Evolutionary conservation across 2,888 invertebrate species (phyloP).

Genomic region (Drosophila meridiana): DNA sequence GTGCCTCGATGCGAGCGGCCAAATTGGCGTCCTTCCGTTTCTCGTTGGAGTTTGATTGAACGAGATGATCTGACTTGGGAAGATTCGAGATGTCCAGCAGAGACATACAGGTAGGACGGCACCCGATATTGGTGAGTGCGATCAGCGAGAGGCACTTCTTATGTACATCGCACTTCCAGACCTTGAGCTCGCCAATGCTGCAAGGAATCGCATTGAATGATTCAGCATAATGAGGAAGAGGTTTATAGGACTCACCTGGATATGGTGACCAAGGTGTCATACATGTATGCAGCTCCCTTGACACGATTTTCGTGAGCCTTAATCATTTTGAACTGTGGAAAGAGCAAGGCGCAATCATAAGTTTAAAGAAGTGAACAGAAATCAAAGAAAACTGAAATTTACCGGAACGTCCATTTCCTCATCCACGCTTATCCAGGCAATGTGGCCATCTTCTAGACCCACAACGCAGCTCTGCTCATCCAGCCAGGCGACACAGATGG

Average conservation of each 20-base stretch:
- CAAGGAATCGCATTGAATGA: neutral
- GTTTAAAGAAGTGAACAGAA: neutral
- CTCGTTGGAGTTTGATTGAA: fast-evolving
- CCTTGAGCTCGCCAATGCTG: slow-evolving; percentile 91
- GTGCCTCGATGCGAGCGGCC: slow-evolving; percentile 4
- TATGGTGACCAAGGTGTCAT: slow-evolving; percentile 88
- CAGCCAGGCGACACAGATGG: slow-evolving; percentile 90
- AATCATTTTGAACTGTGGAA: slow-evolving; percentile 61
- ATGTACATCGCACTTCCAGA: slow-evolving; percentile 86
- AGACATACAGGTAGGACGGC: slow-evolving; percentile 90
- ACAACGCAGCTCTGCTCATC: slow-evolving; percentile 88
- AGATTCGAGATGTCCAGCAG: slow-evolving; percentile 86
- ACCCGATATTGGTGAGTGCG: slow-evolving; percentile 87
- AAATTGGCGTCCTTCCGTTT: neutral
- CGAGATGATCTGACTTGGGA: slow-evolving; percentile 18
- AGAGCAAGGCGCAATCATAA: neutral
- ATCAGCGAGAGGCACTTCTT: slow-evolving; percentile 85
- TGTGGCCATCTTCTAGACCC: slow-evolving; percentile 91
- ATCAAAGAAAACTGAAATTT: neutral
- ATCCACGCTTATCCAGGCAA: slow-evolving; percentile 87
- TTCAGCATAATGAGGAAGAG: neutral
- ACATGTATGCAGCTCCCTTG: slow-evolving; percentile 88
- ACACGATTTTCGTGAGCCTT: slow-evolving; percentile 89
- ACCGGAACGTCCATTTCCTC: slow-evolving; percentile 84
- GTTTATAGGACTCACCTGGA: slow-evolving; percentile 86